phyloP scores from a whole-genome alignment of 2,113 vertebrate genomes.

The Rhabdornis inornatus region DNA sequence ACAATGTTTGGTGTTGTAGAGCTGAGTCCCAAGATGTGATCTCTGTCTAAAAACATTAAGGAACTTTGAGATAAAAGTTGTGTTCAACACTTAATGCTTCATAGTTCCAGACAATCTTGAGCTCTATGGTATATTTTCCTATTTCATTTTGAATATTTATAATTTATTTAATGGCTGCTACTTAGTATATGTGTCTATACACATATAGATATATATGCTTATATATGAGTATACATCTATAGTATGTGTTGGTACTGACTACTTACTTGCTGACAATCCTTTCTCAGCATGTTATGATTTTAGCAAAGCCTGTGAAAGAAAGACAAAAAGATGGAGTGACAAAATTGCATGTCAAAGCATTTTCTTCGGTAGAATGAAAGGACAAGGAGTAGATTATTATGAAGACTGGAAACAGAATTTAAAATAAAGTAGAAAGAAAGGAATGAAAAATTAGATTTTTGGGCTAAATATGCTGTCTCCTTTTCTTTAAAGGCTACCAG shows the following conservation, averaged over 20 bases:
- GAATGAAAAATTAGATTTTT: not conserved
- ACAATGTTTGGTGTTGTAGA: not conserved
- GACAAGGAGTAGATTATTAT: not conserved
- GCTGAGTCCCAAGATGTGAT: not conserved
- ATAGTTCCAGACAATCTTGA: not conserved
- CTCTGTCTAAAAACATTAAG: not conserved
- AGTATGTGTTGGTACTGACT: not conserved
- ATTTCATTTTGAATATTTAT: not conserved
- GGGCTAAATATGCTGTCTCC: not conserved
- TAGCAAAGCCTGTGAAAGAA: not conserved
- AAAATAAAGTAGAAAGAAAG: not conserved
- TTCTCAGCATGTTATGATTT: not conserved
- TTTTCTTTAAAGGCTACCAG: not conserved
- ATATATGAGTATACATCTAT: not conserved
- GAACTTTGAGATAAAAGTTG: not conserved
- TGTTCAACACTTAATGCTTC: not conserved
- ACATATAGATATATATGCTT: accelerated
- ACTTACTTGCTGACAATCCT: not conserved
- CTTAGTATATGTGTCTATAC: not conserved
- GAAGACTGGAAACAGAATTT: not conserved
- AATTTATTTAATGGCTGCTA: not conserved
- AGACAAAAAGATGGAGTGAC: not conserved
- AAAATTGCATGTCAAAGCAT: not conserved
- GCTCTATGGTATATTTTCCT: not conserved
- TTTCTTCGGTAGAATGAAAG: not conserved